Conservation (phyloP, 2,113 vertebrate genomes). For the Chionodraco myersi region DNA sequence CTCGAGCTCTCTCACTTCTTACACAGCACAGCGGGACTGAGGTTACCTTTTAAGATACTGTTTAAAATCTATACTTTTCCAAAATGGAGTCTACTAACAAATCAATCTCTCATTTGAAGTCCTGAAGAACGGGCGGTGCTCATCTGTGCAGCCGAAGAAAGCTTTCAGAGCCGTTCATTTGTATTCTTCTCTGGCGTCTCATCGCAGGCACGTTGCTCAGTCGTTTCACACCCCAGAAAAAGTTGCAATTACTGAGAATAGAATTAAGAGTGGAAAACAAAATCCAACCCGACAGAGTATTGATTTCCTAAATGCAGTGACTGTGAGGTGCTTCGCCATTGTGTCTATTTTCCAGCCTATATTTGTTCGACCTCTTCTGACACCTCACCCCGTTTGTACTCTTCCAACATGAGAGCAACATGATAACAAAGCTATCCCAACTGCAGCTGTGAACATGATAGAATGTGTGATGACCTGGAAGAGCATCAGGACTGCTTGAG, state of each 20-base stretch:
- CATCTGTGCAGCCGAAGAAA: conserved; percentile 26
- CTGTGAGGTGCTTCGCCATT: background rate
- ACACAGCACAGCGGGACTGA: too few species aligned
- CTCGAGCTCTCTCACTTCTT: too few species aligned
- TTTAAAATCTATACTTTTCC: background rate
- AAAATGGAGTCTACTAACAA: conserved; percentile 2
- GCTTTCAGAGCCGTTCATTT: conserved; percentile 23
- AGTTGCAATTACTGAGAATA: conserved; percentile 21
- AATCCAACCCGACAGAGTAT: background rate
- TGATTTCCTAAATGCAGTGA: conserved; percentile 3
- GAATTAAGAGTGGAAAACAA: conserved; percentile 19
- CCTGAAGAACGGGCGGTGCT: conserved; percentile 7
- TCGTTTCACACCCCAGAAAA: background rate
- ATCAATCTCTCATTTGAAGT: conserved; percentile 39
- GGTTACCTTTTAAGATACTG: too few species aligned
- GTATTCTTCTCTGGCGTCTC: conserved; percentile 9
- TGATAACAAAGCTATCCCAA: too few species aligned
- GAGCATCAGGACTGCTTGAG: too few species aligned
- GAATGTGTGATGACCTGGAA: too few species aligned
- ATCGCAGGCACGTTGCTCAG: background rate
- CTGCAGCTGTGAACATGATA: too few species aligned
- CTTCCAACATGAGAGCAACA: too few species aligned
- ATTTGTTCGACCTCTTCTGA: too few species aligned
- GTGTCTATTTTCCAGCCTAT: too few species aligned
- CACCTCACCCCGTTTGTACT: background rate